Evolutionary conservation across 2,888 invertebrate species (phyloP), one percentile per base, ranked within the genome.

Genomic region (Xestia c-nigrum): DNA sequence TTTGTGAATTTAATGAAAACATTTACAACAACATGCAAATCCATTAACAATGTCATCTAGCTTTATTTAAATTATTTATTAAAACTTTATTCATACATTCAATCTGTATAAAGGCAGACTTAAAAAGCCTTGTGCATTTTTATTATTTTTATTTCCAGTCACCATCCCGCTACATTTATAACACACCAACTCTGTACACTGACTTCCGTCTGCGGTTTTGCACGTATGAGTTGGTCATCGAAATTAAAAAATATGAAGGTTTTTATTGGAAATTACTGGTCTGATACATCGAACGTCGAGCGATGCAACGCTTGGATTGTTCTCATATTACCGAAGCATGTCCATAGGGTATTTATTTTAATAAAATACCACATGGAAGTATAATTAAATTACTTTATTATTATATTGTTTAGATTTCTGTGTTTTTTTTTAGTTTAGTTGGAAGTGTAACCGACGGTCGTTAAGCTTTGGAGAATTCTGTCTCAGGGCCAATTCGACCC

Each of bases 201-300:
- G 52, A 67, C 66, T 46, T 43, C 21, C 47, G 47, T 50, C 10
- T 68, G 77, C 38, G 77, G 85, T 76, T 81, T 61, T 43, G 21
- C 68, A 74, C 19, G 47, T 65, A 64, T 24, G 21, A 40, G 40
- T 59, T n/a, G 9, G 55, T 61, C 71, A 72, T 74, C 24, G 83
- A 66, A 79, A 83, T 83, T 79, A 79, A 76, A 79, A 87, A 80
- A 81, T 80, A 70, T 85, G 66, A 50, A 78, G 74, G 31, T 72
- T 82, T 81, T 85, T 78, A 85, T 82, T 74, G 84, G 46, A 78
- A 78, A 78, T 81, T 75, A 78, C 70, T 70, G 55, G 47, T 74
- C 72, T 66, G 64, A 83, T 59, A 65, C 72, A 61, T 72, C 46
- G 74, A 63, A 52, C 68, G 43, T 16, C 38, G 63, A 67, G 21